phyloP scores from a whole-genome alignment of 2,113 vertebrate species.

The Zosterops japonicus region DNA sequence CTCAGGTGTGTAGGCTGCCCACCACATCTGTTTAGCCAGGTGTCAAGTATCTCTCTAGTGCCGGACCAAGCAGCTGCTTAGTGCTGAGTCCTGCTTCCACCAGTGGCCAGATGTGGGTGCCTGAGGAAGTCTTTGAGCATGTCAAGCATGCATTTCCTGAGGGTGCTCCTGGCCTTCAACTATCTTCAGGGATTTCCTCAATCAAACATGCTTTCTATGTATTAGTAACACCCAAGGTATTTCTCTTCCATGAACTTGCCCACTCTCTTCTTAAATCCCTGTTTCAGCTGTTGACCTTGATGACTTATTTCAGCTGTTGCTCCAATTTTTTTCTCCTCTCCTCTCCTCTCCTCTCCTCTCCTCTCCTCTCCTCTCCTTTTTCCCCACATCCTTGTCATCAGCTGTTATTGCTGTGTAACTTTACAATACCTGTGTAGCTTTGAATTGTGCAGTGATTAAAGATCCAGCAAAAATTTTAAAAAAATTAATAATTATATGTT shows the following conservation, averaged over 20 bases:
- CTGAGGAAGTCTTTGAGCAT: not conserved
- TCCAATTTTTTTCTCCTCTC: not conserved
- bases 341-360: not conserved
- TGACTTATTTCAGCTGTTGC: not conserved
- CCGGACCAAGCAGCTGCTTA: not conserved
- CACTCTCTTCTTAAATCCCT: not conserved
- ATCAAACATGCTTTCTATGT: not conserved
- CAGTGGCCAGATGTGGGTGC: not conserved
- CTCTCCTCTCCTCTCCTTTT: not conserved
- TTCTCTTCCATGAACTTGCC: not conserved
- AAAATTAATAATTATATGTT: not conserved
- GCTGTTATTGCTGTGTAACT: not conserved
- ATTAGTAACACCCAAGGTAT: not conserved
- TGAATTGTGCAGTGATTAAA: not conserved
- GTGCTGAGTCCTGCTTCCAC: not conserved
- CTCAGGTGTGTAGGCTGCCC: not conserved
- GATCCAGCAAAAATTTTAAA: not conserved
- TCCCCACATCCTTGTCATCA: not conserved
- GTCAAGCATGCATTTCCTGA: not conserved
- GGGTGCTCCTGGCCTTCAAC: not conserved
- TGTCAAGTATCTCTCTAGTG: not conserved
- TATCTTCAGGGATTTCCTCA: not conserved
- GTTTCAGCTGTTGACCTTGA: not conserved
- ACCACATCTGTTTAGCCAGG: not conserved
- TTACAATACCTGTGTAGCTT: not conserved